Conservation (phyloP, 2,113 vertebrate genomes). For the Crypturellus undulatus region DNA sequence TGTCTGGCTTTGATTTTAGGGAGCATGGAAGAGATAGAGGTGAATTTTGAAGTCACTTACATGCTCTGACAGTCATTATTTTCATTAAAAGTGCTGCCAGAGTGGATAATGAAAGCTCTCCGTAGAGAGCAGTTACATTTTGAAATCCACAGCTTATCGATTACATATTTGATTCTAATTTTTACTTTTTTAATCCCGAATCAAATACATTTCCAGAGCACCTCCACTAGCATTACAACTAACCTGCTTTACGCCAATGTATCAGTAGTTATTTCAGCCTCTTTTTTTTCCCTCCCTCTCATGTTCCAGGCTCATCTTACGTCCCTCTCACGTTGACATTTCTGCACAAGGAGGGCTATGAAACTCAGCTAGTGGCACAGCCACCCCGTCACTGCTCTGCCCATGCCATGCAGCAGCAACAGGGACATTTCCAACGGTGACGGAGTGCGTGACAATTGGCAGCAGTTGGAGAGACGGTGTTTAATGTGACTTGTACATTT, state of each 20-base stretch:
- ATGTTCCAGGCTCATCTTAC: not conserved
- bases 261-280: not conserved
- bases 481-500: not conserved
- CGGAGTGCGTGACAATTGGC: not conserved
- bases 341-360: not conserved
- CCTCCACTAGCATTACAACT: not conserved
- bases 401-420: not conserved
- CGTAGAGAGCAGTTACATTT: not conserved
- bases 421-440: not conserved
- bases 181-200: not conserved
- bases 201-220: constrained; percentile 4
- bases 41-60: not conserved
- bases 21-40: not conserved
- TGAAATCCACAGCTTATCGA: not conserved
- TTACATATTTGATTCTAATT: not conserved
- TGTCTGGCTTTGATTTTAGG: not conserved
- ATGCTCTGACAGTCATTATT: not conserved
- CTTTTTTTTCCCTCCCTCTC: not conserved
- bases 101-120: not conserved
- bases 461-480: not conserved
- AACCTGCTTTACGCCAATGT: not conserved
- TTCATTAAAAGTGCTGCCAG: not conserved
- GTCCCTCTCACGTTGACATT: not conserved
- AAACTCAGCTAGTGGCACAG: not conserved
- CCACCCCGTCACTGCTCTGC: not conserved